phyloP scores from a whole-genome alignment of 2,113 vertebrate genomes.

The Chrysochloris asiatica region DNA sequence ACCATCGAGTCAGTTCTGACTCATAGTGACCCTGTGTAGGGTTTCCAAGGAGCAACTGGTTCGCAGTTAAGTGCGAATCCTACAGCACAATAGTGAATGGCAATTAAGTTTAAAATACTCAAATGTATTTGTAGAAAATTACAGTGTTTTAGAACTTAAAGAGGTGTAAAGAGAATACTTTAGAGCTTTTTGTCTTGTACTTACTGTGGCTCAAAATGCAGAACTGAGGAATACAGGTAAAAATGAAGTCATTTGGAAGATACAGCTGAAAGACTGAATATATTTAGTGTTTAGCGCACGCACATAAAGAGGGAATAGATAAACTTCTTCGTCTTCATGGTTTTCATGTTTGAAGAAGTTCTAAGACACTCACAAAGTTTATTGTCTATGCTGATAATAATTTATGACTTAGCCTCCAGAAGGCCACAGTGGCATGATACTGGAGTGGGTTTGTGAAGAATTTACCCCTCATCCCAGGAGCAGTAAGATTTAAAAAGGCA shows the following conservation, averaged over 20 bases:
- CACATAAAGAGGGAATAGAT: not conserved
- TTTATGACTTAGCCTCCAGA: not conserved
- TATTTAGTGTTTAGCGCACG: not conserved
- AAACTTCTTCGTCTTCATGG: not conserved
- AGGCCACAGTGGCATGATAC: not conserved
- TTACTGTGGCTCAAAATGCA: conserved; percentile 27
- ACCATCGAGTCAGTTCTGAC: no score
- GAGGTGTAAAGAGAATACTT: not conserved
- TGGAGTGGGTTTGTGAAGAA: not conserved
- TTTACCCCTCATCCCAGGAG: not conserved
- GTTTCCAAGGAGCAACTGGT: no score
- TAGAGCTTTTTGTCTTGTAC: not conserved
- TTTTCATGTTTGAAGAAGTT: conserved; percentile 38
- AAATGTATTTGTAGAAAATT: not conserved
- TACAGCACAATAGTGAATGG: no score
- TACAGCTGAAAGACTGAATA: not conserved
- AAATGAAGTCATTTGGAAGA: conserved; percentile 15
- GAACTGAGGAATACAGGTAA: conserved; percentile 14
- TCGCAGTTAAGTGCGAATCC: no score
- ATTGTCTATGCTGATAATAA: not conserved
- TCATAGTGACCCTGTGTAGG: no score
- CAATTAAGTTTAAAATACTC: not conserved
- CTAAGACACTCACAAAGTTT: not conserved
- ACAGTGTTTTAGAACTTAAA: not conserved
- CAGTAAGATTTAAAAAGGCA: not conserved